Percentiles rank a stretch among this genome's conserved stretches.
Conservation (phyloP, 2,113 vertebrate genomes). For the Hepsetus odoe region DNA sequence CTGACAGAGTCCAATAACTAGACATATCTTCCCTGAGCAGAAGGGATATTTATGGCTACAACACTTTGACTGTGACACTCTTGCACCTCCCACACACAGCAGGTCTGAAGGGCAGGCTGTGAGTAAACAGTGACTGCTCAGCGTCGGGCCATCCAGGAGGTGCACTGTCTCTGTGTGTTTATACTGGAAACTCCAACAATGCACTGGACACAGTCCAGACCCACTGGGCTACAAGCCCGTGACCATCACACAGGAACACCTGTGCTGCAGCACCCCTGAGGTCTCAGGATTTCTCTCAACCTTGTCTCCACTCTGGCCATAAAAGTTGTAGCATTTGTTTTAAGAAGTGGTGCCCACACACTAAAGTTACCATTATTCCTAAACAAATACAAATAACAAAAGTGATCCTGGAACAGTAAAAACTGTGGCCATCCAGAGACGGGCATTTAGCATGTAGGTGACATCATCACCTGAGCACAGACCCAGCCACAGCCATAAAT, state of each 20-base stretch:
- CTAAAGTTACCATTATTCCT: background rate
- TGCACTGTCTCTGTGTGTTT: constrained; percentile 39
- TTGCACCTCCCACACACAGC: background rate
- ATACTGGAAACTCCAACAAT: constrained; percentile 41
- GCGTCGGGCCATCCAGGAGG: background rate
- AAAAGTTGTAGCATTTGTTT: background rate
- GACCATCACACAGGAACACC: constrained; percentile 41
- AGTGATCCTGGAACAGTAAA: background rate
- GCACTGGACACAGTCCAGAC: constrained; percentile 43
- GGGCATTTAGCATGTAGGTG: background rate
- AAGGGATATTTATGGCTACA: constrained; percentile 10
- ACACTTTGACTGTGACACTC: constrained; percentile 15
- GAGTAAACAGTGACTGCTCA: background rate
- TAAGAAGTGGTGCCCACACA: background rate
- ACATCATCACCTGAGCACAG: constrained; percentile 5
- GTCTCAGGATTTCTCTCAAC: constrained; percentile 7
- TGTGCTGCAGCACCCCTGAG: constrained; percentile 3
- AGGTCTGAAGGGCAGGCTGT: background rate
- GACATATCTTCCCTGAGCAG: background rate
- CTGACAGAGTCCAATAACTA: background rate
- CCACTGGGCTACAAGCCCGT: constrained; percentile 22
- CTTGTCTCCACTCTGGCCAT: background rate
- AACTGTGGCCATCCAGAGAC: background rate
- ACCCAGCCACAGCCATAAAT: constrained; percentile 4
- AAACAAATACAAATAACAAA: background rate